Evolutionary conservation across 2,797 vertebrate species (phyloP).

Genomic region (Myioborus melanocephalus): DNA sequence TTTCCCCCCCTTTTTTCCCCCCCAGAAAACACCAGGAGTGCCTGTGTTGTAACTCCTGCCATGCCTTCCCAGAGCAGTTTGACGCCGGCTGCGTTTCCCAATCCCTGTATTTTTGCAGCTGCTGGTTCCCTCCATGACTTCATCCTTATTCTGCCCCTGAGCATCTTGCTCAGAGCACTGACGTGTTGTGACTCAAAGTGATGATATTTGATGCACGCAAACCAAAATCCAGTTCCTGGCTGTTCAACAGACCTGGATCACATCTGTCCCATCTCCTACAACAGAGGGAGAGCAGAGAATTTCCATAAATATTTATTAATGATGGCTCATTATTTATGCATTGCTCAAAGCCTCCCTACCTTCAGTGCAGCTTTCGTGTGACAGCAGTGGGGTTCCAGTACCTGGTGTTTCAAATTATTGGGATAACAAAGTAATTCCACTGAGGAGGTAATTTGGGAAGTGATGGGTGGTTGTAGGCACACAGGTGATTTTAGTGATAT

Average conservation of each 20-base stretch:
- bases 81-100: neutral
- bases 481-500: neutral
- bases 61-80: neutral
- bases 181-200: neutral
- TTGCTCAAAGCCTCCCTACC: neutral
- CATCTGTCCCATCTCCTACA: neutral
- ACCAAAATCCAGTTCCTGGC: neutral
- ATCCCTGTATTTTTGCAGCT: neutral
- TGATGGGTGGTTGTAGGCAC: neutral
- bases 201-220: neutral
- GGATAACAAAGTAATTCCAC: neutral
- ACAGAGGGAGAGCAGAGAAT: neutral
- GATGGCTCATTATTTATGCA: fast-evolving
- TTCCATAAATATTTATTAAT: neutral
- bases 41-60: neutral
- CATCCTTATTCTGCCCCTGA: neutral
- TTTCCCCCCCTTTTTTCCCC: fast-evolving
- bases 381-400: neutral
- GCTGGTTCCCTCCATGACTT: constrained; percentile 4
- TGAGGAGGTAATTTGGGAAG: neutral
- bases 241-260: neutral
- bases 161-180: neutral
- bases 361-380: neutral
- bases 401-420: neutral
- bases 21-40: fast-evolving